Evolutionary conservation across 2,888 invertebrate species (phyloP), one percentile per base, ranked within the genome.

Genomic region (Perithous albicinctus): DNA sequence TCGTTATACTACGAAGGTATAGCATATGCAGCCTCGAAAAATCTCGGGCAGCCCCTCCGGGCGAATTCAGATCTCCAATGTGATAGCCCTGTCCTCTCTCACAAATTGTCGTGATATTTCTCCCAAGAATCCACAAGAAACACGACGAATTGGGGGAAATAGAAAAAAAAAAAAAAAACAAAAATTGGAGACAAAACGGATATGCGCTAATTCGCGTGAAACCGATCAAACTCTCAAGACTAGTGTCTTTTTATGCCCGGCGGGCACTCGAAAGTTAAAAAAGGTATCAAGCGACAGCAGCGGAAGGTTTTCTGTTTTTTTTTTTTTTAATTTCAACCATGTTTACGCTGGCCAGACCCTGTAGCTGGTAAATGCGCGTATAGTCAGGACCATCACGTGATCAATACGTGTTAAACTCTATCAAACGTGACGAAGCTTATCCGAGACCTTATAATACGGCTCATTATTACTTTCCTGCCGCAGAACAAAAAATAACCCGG

Each of bases 381-480:
- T 41, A 29, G 41, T 29, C 29, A 41, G 72, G 72, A 48, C 73
- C 74, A n/a, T n/a, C n/a, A 73, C 77, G 77, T 69, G 73, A 63
- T 48, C 12, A 38, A 20, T 63, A 63, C 77, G 77, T 81, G 74
- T 18, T 20, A 64, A 46, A 46, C 48, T 18, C 63, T 74, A 38
- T 78, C 63, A 67, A 63, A 64, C 81, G 81, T 81, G 78, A 81
- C 81, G 74, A 73, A 43, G n/a, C 48, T 72, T 26, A 56, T 8
- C 41, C 18, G 66, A 48, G 51, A 54, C 20, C 48, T 38, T 38
- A 41, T 18, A 46, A 48, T 63, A n/a, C n/a, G 23, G 23, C 48
- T 35, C 63, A 32, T 63, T 26, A 26, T 48, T 26, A 26, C 10
- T 1, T 51, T 64, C 54, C 38, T 18, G 64, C 43, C 29, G 26